These are phyloP conservation scores for Mizuhopecten yessoensis DNA, from an alignment of 1,140 invertebrate genomes.

Conservation along the genomic window DNA sequence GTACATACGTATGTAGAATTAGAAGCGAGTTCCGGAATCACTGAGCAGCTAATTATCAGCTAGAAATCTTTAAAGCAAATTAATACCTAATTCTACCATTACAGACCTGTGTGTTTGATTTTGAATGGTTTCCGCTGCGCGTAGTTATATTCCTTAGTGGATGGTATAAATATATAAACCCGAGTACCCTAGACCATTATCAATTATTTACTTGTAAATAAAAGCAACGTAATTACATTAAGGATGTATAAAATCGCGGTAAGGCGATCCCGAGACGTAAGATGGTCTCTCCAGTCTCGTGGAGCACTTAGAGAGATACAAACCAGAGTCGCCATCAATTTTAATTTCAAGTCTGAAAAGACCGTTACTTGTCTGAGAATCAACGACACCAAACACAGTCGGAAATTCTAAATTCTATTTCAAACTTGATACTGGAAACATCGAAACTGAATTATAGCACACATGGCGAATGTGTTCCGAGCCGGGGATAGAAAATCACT, in stretches of 20 bases:
- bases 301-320: neutral
- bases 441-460: constrained; percentile 2
- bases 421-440: constrained; percentile 25
- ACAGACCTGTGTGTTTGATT: no score
- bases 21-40: neutral
- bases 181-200: neutral
- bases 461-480: neutral
- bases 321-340: neutral
- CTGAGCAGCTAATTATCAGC: neutral
- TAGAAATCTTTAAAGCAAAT: neutral
- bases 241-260: neutral
- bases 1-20: neutral
- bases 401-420: constrained; percentile 36
- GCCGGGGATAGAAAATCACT: constrained; percentile 9
- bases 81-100: no score
- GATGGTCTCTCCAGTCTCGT: neutral
- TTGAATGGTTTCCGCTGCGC: neutral
- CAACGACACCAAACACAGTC: neutral
- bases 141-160: neutral
- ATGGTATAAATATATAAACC: neutral
- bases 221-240: constrained; percentile 15
- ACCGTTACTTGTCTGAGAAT: neutral
- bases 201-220: constrained; percentile 30
- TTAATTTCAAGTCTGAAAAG: neutral
- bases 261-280: neutral